Conservation (phyloP, 2,113 vertebrate species). For the Apeltes quadracus region DNA sequence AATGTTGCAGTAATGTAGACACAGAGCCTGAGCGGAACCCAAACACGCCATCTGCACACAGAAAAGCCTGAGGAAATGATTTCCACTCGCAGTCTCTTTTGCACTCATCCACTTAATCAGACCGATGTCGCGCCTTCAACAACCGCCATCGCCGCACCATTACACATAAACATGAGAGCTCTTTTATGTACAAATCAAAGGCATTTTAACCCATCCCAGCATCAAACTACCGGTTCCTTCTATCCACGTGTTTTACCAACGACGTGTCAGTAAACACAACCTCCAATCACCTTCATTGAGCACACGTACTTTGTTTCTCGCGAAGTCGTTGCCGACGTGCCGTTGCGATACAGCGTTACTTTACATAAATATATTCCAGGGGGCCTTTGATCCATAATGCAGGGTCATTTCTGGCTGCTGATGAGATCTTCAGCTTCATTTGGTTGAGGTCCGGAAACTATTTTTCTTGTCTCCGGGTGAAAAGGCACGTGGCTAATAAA, state of each 20-base stretch:
- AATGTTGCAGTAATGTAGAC: neutral
- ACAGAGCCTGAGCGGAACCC: neutral
- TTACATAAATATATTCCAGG: constrained; percentile 11
- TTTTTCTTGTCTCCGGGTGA: constrained; percentile 38
- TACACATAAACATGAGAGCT: constrained; percentile 35
- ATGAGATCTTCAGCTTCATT: constrained; percentile 63
- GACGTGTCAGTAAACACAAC: constrained; percentile 3
- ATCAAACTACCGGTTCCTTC: neutral
- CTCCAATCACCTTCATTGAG: constrained; percentile 25
- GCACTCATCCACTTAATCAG: constrained; percentile 20
- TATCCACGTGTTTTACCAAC: constrained; percentile 6
- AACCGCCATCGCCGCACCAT: constrained; percentile 13
- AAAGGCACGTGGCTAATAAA: constrained; percentile 47
- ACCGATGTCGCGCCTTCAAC: constrained; percentile 3
- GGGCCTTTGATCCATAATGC: constrained; percentile 57
- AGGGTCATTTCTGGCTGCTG: constrained; percentile 47
- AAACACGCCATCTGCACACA: neutral
- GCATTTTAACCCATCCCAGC: neutral
- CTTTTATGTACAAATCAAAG: constrained; percentile 32
- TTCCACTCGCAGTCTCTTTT: neutral
- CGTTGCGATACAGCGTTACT: constrained; percentile 7
- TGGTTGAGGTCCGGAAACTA: constrained; percentile 43
- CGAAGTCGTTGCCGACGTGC: constrained; percentile 14
- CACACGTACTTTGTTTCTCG: neutral
- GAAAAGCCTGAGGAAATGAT: neutral